phyloP scores from a whole-genome alignment of 2,888 invertebrate species.

The Clusia tigrina region DNA sequence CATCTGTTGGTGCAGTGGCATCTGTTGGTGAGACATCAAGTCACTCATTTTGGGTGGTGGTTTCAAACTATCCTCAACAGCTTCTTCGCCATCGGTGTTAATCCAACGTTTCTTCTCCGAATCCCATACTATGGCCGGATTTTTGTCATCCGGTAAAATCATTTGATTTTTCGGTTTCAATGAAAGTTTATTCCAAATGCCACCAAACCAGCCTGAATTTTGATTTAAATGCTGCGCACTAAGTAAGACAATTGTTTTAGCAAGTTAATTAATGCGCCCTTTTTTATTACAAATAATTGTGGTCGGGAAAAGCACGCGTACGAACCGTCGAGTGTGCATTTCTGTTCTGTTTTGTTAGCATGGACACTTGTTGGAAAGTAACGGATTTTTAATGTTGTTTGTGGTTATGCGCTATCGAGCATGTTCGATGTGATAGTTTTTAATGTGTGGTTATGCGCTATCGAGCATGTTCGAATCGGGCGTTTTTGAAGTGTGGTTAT shows the following conservation, averaged over 20 bases:
- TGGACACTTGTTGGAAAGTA: too few relatives aligned
- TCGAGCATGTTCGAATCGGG: too few relatives aligned
- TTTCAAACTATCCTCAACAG: slow-evolving; percentile 67
- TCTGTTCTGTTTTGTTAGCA: too few relatives aligned
- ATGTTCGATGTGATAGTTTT: too few relatives aligned
- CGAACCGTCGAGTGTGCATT: too few relatives aligned
- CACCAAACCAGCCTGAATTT: slow-evolving; percentile 81
- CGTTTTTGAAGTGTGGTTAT: too few relatives aligned
- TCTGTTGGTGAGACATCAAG: slow-evolving; percentile 44
- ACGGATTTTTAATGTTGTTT: too few relatives aligned
- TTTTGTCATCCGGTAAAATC: slow-evolving; percentile 94
- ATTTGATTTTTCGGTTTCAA: slow-evolving; percentile 91
- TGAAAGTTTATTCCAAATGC: slow-evolving; percentile 83
- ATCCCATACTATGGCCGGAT: slow-evolving; percentile 95
- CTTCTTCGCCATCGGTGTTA: slow-evolving; percentile 73
- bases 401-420: too few relatives aligned
- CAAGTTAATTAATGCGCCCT: too few relatives aligned
- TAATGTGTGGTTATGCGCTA: too few relatives aligned
- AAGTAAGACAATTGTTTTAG: not conserved
- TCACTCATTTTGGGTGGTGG: slow-evolving; percentile 78
- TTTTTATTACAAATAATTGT: not conserved
- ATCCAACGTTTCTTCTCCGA: slow-evolving; percentile 85
- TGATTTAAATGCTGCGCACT: slow-evolving; percentile 47
- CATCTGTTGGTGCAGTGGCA: not conserved
- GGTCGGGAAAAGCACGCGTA: not conserved